These are phyloP conservation scores for Tinamus guttatus DNA, from an alignment of 2,113 vertebrate genomes.

Conservation along the genomic window DNA sequence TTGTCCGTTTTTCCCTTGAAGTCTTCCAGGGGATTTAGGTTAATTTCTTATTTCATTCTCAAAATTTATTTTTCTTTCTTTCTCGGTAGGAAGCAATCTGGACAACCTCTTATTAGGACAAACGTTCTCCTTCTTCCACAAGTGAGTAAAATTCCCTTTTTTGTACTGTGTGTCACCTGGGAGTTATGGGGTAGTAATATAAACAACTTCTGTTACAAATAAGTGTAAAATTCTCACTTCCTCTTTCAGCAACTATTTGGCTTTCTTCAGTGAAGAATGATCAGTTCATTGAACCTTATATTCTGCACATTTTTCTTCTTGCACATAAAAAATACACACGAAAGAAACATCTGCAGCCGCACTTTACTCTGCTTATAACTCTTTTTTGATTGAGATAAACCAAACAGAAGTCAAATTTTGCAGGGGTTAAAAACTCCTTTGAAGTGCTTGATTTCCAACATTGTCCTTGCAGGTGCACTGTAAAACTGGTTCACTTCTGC, in stretches of 20 bases:
- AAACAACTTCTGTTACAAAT: background rate
- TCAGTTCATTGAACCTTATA: background rate
- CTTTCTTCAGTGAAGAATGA: background rate
- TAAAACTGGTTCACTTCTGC: background rate
- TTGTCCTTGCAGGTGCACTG: background rate
- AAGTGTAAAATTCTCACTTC: background rate
- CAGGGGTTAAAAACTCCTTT: background rate
- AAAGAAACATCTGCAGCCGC: background rate
- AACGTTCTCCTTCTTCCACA: background rate
- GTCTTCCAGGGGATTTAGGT: background rate
- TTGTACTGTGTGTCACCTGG: background rate
- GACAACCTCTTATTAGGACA: background rate
- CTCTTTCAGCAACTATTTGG: background rate
- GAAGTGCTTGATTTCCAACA: background rate
- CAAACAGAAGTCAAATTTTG: background rate
- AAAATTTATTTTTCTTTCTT: conserved; percentile 47
- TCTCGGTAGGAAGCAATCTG: conserved; percentile 28
- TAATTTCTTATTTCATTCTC: background rate
- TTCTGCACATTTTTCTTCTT: background rate
- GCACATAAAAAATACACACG: background rate
- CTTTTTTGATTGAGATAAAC: conserved; percentile 13
- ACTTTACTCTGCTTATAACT: background rate
- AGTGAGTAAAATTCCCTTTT: background rate
- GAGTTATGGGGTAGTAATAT: background rate
- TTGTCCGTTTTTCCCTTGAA: background rate